Evolutionary conservation across 2,797 vertebrate species (phyloP), one percentile per base, ranked within the genome.

Genomic region (Myotis vivesi): DNA sequence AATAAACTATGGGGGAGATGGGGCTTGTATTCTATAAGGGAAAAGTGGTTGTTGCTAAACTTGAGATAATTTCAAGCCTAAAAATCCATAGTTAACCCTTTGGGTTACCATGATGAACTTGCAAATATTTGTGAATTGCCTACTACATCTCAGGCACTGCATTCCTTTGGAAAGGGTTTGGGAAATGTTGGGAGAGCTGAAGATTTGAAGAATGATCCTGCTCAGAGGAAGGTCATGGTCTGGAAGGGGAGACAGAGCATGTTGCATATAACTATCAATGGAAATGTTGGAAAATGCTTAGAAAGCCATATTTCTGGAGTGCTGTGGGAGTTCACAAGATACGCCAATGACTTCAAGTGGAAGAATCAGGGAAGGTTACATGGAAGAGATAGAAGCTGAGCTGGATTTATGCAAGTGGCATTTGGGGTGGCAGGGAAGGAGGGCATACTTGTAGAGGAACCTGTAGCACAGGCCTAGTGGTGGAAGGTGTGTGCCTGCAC

Each of bases 11-110:
- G 68, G 33, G 23, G 88, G 59, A 88, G 41, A 81, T 16, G 69
- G 23, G 33, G 76, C n/a, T 84, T 91, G 57, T 59, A 64, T 87
- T 36, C 72, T 76, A n/a, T 1, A 76, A 59, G 15, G 80, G 94
- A 73, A 77, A 89, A 72, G 11, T 81, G 46, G 36, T 81, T 22
- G 20, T 86, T 86, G 23, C 57, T 95, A 92, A 94, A 93, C 77
- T 5, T 53, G n/a, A 64, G 66, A 94, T 80, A 51, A 72, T 83
- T 92, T 87, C 44, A 85, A 53, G n/a, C 41, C 28, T 71, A 30
- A 91, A 93, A 92, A 83, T 53, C 66, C 57, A 55, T 9, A 81
- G 64, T 93, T 90, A 92, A 93, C 72, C n/a, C 66, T 94, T 69
- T 82, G 73, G 64, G 44, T 89, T 53, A n/a, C 38, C 64, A 23